Base-by-base conservation (phyloP, 1,140 invertebrate genomes). In the Drosophila insularis region DNA sequence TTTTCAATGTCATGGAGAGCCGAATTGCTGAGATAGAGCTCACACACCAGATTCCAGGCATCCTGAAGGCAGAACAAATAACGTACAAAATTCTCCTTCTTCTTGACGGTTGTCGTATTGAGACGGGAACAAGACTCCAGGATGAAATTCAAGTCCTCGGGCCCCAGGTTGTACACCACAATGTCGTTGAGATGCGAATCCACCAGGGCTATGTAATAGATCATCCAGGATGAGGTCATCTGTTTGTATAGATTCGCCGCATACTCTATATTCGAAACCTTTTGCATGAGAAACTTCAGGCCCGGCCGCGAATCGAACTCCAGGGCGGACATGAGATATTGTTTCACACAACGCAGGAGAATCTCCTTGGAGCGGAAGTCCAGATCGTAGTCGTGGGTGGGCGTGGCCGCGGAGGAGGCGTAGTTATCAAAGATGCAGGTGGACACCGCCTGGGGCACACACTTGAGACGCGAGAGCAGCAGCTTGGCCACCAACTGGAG, bases 241-340 rank as follows among this genome's bases (percentile, higher is more conserved):
- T 98, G 97, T 69, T 96, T 96, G 89, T 98, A 99, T 14, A 98
- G 92, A 93, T 98, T 98, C 0, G 97, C 97, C 10, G 97, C 97
- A 78, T 96, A 94, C 40, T 96, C 96, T 63, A 98, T 94, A 80
- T 96, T 96, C 0, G 96, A 96, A 0, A 98, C 97, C 93, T 98
- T 98, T 92, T 98, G 97, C 53, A 98, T 95, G 4, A 98, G 93
- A 91, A 98, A 98, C 91, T 98, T 98, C 6, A 99, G 92, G 0
- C 97, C 97, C 0, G 98, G 97, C 17, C 97, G 94, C 6, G 94
- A 93, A 91, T 99, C 97, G 91, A 98, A 98, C 79, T 97, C 96
- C 80, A 96, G 93, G 0, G 97, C 96, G 37, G 96, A 93, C 17
- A 94, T 94, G 86, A 97, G 97, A 1, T 97, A 97, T 37, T 96